Evolutionary conservation across 2,888 invertebrate species (phyloP).

Genomic region (Drosophila antonietae): DNA sequence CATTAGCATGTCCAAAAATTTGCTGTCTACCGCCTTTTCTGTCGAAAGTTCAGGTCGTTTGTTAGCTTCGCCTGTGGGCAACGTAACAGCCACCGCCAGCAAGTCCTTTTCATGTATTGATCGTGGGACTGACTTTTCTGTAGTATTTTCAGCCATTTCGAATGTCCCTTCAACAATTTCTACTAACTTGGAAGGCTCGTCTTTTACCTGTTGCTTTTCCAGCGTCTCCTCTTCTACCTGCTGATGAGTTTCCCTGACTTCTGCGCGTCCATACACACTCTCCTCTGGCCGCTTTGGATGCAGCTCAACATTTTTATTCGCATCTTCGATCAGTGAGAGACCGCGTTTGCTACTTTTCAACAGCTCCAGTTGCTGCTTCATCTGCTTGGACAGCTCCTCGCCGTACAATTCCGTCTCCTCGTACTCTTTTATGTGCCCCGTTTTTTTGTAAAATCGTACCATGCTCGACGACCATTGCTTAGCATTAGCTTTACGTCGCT

Average conservation of each 20-base stretch:
- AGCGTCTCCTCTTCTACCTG: not conserved
- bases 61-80: not conserved
- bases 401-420: conserved; percentile 70
- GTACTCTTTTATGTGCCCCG: conserved; percentile 61
- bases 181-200: not conserved
- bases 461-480: conserved; percentile 78
- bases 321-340: conserved; percentile 69
- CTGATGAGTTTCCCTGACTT: not conserved
- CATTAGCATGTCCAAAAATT: conserved; percentile 82
- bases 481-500: conserved; percentile 62
- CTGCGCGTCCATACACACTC: not conserved
- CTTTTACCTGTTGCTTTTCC: not conserved
- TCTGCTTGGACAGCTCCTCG: conserved; percentile 79
- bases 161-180: not conserved
- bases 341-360: conserved; percentile 77
- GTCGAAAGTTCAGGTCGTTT: conserved; percentile 5
- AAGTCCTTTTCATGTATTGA: not conserved
- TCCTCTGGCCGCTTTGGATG: conserved; percentile 2
- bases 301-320: conserved; percentile 44
- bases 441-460: conserved; percentile 68
- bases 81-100: not conserved
- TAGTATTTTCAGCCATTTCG: not conserved
- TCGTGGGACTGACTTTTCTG: not conserved
- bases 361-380: conserved; percentile 82
- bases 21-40: conserved; percentile 57